Base-by-base conservation (phyloP, 2,113 vertebrate species). In the Myocastor coypus region DNA sequence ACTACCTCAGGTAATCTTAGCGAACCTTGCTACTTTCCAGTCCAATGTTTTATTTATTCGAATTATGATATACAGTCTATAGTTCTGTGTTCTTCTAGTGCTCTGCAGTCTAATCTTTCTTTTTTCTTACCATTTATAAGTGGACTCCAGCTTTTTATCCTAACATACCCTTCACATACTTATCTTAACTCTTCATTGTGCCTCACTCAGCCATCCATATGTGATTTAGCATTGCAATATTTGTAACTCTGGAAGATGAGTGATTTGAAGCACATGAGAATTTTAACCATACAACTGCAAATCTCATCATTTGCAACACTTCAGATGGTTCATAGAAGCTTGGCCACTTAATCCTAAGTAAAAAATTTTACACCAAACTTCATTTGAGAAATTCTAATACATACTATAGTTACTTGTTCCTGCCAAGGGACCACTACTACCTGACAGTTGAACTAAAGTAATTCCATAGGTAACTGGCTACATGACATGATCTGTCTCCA, bases 301-400 rank as follows among this genome's bases (percentile, higher is more conserved):
- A 80, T 59, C 28, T 64, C 63, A 64, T 78, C 55, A 88, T 94
- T 82, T 83, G 19, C 96, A 91, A 77, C n/a, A 94, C n/a, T n/a
- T 78, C 26, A 80, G 50, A 59, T n/a, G 95, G 75, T 77, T 89
- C 55, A 69, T 3, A 59, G 91, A 61, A 89, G 64, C 77, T 85
- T 71, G 64, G 78, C 61, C 40, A 94, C 26, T 82, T 37, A 61
- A 83, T 55, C 2, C 12, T 66, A 66, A 89, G 14, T 81, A n/a
- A 40, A 96, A 37, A 89, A 90, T 73, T 75, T 78, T 4, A 57
- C 7, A 80, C 3, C 24, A 16, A 9, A 63, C 40, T 93, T 64
- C 63, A 24, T 88, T 61, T 92, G 64, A 40, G 73, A 83, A 61
- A 24, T 64, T 78, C 80, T 83, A 78, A 84, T 59, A 84, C 22